phyloP scores from a whole-genome alignment of 2,113 vertebrate species.

The Grantiella picta region DNA sequence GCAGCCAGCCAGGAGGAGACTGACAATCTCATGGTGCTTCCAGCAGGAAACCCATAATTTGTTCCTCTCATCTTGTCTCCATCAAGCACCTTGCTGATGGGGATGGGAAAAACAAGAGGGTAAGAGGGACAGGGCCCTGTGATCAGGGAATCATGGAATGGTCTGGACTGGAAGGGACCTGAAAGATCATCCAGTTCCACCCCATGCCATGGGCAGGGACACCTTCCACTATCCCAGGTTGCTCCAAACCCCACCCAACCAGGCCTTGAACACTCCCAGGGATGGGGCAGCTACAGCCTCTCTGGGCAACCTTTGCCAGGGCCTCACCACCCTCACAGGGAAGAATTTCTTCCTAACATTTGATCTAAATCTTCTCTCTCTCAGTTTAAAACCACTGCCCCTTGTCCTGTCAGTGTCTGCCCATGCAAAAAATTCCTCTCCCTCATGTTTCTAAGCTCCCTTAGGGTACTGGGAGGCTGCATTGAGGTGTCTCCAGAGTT shows the following conservation, averaged over 20 bases:
- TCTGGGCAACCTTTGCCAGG: not conserved
- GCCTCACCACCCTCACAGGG: accelerated
- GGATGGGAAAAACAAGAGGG: not conserved
- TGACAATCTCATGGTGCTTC: not conserved
- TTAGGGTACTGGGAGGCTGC: not conserved
- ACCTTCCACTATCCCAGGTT: accelerated
- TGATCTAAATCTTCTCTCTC: not conserved
- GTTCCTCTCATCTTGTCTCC: not conserved
- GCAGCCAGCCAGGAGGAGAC: not conserved
- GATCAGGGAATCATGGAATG: not conserved
- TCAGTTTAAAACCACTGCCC: not conserved
- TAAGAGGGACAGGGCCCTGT: not conserved
- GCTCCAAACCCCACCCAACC: accelerated
- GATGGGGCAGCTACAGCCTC: not conserved
- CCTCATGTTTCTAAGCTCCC: not conserved
- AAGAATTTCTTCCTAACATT: not conserved
- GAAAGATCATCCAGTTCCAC: not conserved
- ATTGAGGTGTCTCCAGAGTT: too few species aligned
- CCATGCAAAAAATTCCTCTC: not conserved
- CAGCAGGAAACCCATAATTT: not conserved
- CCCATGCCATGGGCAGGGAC: not conserved
- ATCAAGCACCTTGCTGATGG: not conserved
- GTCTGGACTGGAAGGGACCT: not conserved
- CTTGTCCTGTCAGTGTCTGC: not conserved
- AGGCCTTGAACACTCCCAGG: not conserved